Evolutionary conservation across 2,888 invertebrate species (phyloP).

Genomic region (Sinhomidia bicolor): DNA sequence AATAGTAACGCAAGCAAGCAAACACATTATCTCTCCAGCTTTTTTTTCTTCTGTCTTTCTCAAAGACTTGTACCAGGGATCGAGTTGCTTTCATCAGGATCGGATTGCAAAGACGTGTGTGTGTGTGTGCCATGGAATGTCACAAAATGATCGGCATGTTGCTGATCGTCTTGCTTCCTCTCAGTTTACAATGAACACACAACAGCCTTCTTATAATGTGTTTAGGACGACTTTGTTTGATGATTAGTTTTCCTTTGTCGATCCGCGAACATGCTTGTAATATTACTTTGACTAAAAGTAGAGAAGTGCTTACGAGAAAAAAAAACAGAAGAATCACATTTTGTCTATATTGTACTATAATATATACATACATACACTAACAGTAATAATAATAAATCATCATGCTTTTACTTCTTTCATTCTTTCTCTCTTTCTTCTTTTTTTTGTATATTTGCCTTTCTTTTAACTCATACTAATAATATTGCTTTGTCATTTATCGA

Average conservation of each 20-base stretch:
- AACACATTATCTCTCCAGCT: constrained; percentile 26
- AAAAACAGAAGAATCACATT: no score
- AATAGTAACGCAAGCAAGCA: neutral
- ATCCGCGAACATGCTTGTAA: neutral
- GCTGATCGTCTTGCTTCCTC: constrained; percentile 24
- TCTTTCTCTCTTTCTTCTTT: neutral
- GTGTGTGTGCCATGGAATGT: constrained; percentile 56
- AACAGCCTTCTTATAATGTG: neutral
- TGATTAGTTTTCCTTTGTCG: constrained; percentile 48
- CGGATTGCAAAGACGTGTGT: constrained; percentile 54
- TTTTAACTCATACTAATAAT: constrained; percentile 27
- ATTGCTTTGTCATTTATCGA: constrained; percentile 28
- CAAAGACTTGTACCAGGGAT: constrained; percentile 29
- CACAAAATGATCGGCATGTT: constrained; percentile 57
- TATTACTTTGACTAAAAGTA: no score
- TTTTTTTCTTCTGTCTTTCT: neutral
- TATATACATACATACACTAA: neutral
- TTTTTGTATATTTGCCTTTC: neutral
- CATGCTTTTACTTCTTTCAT: neutral
- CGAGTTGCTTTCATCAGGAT: constrained; percentile 54
- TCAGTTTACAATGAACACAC: constrained; percentile 19
- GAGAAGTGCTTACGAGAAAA: no score
- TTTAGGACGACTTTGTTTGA: constrained; percentile 49
- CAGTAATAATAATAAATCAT: neutral
- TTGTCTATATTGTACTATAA: no score